A percentile compares a stretch with the other conserved stretches of the same genome.
phyloP scores from a whole-genome alignment of 2,797 vertebrate genomes.

The Dallia pectoralis region DNA sequence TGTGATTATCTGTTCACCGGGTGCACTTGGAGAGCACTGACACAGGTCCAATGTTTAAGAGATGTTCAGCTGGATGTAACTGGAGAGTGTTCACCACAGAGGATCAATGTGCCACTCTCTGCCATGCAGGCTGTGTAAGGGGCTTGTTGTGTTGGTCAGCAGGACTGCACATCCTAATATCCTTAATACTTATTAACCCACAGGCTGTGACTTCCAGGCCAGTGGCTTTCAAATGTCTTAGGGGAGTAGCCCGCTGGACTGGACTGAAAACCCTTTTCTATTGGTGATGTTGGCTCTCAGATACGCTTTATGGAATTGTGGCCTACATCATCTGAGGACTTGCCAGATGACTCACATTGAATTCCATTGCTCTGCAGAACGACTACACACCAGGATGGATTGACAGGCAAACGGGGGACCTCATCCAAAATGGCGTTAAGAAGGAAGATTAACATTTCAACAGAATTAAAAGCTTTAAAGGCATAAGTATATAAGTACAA shows the following conservation, averaged over 20 bases:
- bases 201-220: constrained; percentile 21
- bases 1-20: constrained; percentile 72
- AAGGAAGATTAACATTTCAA: constrained; percentile 15
- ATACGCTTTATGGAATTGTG: constrained; percentile 7
- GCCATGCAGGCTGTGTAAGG: constrained; percentile 37
- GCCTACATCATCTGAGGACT: not conserved
- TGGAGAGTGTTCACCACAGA: constrained; percentile 47
- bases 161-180: constrained; percentile 55
- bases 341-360: not conserved
- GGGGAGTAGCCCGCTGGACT: constrained; percentile 4
- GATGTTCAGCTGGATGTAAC: constrained; percentile 50
- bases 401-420: too few species aligned
- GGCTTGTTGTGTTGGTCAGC: constrained; percentile 46
- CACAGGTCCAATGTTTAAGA: constrained; percentile 67
- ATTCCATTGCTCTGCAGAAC: too few species aligned
- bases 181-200: constrained; percentile 51
- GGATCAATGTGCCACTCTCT: constrained; percentile 62
- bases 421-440: constrained; percentile 16
- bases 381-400: too few species aligned
- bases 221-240: constrained; percentile 7
- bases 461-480: constrained; percentile 27
- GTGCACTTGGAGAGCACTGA: constrained; percentile 65
- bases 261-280: constrained; percentile 15
- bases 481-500: constrained; percentile 22
- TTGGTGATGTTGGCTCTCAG: constrained; percentile 31